Percentiles rank a stretch among this genome's conserved stretches.
These are phyloP conservation scores for Apotomis capreana DNA, from an alignment of 2,888 invertebrate genomes.

Conservation along the genomic window DNA sequence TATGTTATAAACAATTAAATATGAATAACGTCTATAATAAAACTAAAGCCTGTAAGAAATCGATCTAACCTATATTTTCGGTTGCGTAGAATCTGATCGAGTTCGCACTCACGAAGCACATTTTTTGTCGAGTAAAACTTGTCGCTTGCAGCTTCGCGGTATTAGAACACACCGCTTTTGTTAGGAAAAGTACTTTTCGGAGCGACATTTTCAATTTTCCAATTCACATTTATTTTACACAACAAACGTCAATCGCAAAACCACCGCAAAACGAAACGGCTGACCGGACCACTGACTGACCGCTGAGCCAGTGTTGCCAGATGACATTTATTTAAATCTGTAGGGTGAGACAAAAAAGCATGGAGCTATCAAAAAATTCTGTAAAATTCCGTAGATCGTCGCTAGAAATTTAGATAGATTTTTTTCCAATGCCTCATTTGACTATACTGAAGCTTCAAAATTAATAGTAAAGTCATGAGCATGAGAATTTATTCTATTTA, in stretches of 20 bases:
- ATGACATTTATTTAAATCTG: no score
- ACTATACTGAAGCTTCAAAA: no score
- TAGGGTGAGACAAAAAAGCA: no score
- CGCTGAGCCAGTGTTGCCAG: constrained; percentile 13
- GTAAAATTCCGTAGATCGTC: no score
- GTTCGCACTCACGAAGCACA: constrained; percentile 64
- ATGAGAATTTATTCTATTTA: no score
- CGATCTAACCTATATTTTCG: constrained; percentile 77
- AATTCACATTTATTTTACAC: constrained; percentile 55
- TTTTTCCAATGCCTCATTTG: no score
- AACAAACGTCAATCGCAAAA: constrained; percentile 52
- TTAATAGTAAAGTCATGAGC: no score
- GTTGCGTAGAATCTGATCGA: constrained; percentile 67
- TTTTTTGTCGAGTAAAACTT: constrained; percentile 64
- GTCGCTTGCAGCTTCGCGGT: constrained; percentile 60
- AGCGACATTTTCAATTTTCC: constrained; percentile 69
- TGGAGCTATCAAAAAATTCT: no score
- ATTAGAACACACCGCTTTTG: constrained; percentile 66
- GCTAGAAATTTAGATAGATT: no score
- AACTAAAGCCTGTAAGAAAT: constrained; percentile 22
- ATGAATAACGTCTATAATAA: background rate
- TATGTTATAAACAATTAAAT: background rate
- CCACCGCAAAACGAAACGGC: constrained; percentile 43
- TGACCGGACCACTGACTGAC: background rate
- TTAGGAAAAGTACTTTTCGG: constrained; percentile 70